Conservation (phyloP, 2,113 vertebrate species). For the Eublepharis macularius region DNA sequence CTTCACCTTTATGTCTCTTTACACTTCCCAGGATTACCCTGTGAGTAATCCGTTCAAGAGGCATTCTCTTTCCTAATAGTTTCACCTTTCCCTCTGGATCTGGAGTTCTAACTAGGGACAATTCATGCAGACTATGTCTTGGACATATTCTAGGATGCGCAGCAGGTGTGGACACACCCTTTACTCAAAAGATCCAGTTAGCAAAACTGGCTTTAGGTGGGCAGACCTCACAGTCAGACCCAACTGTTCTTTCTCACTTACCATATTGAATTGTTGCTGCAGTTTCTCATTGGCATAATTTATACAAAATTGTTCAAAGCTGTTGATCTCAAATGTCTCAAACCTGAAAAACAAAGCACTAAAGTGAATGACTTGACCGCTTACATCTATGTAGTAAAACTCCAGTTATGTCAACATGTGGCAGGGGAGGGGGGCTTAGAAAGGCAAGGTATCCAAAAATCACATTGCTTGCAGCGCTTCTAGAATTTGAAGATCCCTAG, state of each 20-base stretch:
- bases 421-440: background rate
- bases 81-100: too few species aligned
- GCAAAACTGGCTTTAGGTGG: conserved; percentile 41
- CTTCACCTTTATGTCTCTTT: too few species aligned
- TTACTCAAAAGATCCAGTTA: conserved; percentile 56
- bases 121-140: too few species aligned
- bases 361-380: background rate
- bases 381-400: background rate
- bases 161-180: conserved; percentile 53
- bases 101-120: too few species aligned
- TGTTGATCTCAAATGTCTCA: conserved; percentile 99
- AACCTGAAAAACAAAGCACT: conserved; percentile 79
- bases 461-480: background rate
- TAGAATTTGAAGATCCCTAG: background rate
- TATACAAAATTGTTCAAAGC: conserved; percentile 99
- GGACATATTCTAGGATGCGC: conserved; percentile 17
- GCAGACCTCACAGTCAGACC: conserved; percentile 55
- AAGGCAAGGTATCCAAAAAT: too few species aligned
- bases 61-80: too few species aligned
- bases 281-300: conserved; percentile 99
- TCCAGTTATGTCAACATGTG: background rate
- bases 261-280: conserved; percentile 99
- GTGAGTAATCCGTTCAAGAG: too few species aligned
- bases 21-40: too few species aligned
- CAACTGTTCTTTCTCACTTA: conserved; percentile 76